Percentiles rank a stretch among this genome's conserved stretches.
These are phyloP conservation scores for Anoplius nigerrimus DNA, from an alignment of 2,888 invertebrate species.

Conservation along the genomic window DNA sequence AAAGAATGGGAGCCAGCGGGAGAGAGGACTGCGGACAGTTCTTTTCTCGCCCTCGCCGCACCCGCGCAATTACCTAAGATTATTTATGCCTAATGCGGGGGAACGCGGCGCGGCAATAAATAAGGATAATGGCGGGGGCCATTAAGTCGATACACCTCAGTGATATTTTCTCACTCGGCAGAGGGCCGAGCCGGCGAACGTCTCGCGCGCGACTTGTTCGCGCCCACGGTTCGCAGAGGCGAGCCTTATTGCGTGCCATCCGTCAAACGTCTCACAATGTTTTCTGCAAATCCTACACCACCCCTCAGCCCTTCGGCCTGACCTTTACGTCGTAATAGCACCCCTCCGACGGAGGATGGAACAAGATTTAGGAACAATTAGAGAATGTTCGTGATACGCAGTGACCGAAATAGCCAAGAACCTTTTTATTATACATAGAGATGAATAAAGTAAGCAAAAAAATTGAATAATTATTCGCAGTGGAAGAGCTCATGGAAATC, in stretches of 20 bases:
- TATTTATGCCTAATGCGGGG: constrained; percentile 51
- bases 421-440: too few relatives aligned
- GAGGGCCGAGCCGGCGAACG: constrained; percentile 52
- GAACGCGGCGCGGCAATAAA: constrained; percentile 61
- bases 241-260: constrained; percentile 61
- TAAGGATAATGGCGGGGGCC: constrained; percentile 69
- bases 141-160: constrained; percentile 69
- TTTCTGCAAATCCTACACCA: neutral
- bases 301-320: constrained; percentile 1
- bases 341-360: neutral
- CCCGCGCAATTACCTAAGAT: constrained; percentile 52
- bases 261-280: constrained; percentile 60
- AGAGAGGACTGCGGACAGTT: constrained; percentile 2
- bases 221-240: constrained; percentile 62
- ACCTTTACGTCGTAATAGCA: constrained; percentile 31
- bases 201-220: constrained; percentile 60
- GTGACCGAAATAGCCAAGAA: too few relatives aligned
- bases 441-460: too few relatives aligned
- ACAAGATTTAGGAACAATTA: constrained; percentile 1
- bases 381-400: constrained; percentile 1
- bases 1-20: too few relatives aligned
- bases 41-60: constrained; percentile 46
- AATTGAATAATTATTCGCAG: too few relatives aligned
- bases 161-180: constrained; percentile 72
- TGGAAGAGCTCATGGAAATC: too few relatives aligned